A percentile compares a stretch with the other conserved stretches of the same genome.
phyloP scores from a whole-genome alignment of 2,888 invertebrate genomes.

The Teleiodes luculella region DNA sequence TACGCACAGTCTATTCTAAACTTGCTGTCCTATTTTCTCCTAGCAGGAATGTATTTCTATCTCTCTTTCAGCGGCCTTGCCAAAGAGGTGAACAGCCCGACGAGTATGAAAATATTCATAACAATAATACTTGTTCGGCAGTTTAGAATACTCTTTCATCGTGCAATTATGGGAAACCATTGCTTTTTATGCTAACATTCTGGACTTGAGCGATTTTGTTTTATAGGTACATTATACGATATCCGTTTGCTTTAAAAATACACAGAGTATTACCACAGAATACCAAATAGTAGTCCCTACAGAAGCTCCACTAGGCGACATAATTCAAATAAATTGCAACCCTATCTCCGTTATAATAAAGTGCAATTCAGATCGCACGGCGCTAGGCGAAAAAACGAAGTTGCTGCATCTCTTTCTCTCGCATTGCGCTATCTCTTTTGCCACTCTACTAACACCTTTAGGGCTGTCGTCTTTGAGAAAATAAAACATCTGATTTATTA shows the following conservation, averaged over 20 bases:
- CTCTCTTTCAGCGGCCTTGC: conserved; percentile 47
- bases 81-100: conserved; percentile 51
- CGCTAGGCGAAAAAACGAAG: no score
- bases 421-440: no score
- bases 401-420: no score
- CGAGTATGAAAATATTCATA: conserved; percentile 35
- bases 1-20: conserved; percentile 13
- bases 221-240: background rate
- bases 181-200: conserved; percentile 1
- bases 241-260: background rate
- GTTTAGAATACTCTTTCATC: conserved; percentile 21
- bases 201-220: background rate
- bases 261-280: background rate
- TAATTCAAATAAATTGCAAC: no score
- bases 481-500: no score
- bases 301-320: no score
- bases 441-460: no score
- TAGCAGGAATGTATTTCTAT: conserved; percentile 14
- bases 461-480: no score
- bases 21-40: conserved; percentile 9
- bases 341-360: no score
- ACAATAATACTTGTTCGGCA: conserved; percentile 28
- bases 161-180: conserved; percentile 20
- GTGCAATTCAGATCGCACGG: no score
- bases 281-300: no score